phyloP scores from a whole-genome alignment of 1,140 invertebrate species.

The Drosophila prosaltans region DNA sequence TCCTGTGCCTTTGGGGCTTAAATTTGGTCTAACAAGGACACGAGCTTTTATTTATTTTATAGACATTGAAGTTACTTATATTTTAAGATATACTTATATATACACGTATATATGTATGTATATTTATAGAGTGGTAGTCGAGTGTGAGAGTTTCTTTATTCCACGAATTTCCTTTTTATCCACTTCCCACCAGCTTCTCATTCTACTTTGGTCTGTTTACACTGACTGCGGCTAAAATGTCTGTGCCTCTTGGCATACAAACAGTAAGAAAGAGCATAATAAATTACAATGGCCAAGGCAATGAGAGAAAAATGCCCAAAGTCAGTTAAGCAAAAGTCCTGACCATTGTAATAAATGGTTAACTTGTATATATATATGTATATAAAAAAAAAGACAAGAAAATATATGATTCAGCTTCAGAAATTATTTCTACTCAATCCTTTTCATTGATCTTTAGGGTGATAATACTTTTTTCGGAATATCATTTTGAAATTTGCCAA shows the following conservation, averaged over 20 bases:
- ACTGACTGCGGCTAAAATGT: conserved; percentile 19
- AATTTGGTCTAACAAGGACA: conserved; percentile 20
- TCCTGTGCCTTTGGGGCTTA: neutral
- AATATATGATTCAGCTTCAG: too few species aligned
- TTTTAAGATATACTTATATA: neutral
- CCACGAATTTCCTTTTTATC: too few species aligned
- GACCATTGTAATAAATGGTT: too few species aligned
- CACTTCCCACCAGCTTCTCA: neutral
- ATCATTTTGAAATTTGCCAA: too few species aligned
- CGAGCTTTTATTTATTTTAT: conserved; percentile 11
- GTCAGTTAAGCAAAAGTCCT: too few species aligned
- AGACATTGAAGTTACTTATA: conserved; percentile 15
- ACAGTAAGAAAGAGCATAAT: conserved; percentile 11
- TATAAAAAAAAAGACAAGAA: too few species aligned
- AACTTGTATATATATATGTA: too few species aligned
- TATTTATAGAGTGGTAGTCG: conserved; percentile 8
- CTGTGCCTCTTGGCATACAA: conserved; percentile 5
- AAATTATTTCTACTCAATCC: too few species aligned
- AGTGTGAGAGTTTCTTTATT: too few species aligned
- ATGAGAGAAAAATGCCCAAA: neutral
- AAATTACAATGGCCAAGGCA: neutral
- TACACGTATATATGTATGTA: too few species aligned
- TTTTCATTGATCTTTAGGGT: too few species aligned
- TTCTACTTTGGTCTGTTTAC: conserved; percentile 5
- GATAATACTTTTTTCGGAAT: too few species aligned